These are phyloP conservation scores for Tiliacea aurago DNA, from an alignment of 2,888 invertebrate species.

Conservation along the genomic window DNA sequence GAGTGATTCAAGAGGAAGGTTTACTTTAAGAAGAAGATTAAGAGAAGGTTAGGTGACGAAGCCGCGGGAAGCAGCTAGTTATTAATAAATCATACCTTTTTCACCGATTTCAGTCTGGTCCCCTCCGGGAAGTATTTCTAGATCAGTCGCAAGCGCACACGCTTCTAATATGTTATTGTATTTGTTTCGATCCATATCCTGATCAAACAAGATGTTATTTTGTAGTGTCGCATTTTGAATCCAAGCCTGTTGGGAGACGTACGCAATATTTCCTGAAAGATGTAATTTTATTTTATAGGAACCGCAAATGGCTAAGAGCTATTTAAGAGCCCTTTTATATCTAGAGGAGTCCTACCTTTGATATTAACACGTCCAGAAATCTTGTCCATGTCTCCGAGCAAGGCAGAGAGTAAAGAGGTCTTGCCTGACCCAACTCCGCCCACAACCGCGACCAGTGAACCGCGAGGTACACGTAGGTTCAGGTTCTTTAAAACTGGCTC, in stretches of 20 bases:
- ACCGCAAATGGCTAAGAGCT: neutral
- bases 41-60: too few species aligned
- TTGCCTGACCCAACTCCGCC: conserved; percentile 97
- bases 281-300: neutral
- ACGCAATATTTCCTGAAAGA: conserved; percentile 91
- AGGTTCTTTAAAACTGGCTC: conserved; percentile 93
- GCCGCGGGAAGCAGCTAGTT: too few species aligned
- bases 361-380: conserved; percentile 94
- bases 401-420: conserved; percentile 96
- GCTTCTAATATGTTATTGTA: conserved; percentile 96
- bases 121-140: conserved; percentile 97
- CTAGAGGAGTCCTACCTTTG: conserved; percentile 72
- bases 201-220: conserved; percentile 98
- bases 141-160: conserved; percentile 97
- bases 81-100: conserved; percentile 92
- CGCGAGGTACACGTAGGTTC: conserved; percentile 92
- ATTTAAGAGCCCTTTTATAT: neutral
- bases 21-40: too few species aligned
- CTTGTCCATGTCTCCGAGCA: conserved; percentile 98
- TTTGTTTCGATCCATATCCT: conserved; percentile 91
- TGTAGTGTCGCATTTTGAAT: conserved; percentile 98
- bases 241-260: conserved; percentile 99
- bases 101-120: conserved; percentile 99
- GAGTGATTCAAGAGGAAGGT: too few species aligned
- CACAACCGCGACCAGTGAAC: conserved; percentile 95